phyloP scores from a whole-genome alignment of 2,888 invertebrate genomes.

The Stenoptilia bipunctidactyla region DNA sequence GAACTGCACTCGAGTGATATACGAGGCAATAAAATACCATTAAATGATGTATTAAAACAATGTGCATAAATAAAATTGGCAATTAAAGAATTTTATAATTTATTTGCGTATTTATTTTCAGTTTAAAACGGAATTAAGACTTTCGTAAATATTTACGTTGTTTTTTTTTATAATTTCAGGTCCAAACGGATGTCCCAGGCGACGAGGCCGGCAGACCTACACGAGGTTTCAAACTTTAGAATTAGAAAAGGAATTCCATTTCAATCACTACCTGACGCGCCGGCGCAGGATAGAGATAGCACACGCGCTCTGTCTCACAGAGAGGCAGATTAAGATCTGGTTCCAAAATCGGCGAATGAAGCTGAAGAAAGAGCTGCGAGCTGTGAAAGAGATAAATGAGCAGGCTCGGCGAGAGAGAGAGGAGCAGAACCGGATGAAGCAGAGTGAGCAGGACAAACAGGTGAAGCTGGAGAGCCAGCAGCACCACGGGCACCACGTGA shows the following conservation, averaged over 20 bases:
- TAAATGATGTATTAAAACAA: background rate
- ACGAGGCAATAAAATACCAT: slow-evolving; percentile 41
- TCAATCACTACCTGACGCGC: slow-evolving; percentile 97
- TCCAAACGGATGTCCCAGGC: slow-evolving; percentile 94
- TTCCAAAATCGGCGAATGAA: slow-evolving; percentile 98
- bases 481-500: slow-evolving; percentile 78
- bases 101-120: background rate
- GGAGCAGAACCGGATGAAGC: slow-evolving; percentile 92
- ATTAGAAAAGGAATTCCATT: slow-evolving; percentile 98
- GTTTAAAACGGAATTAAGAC: background rate
- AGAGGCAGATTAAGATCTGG: slow-evolving; percentile 97
- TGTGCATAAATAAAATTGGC: background rate
- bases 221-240: slow-evolving; percentile 98
- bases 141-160: background rate
- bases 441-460: slow-evolving; percentile 90
- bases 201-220: slow-evolving; percentile 96
- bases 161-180: slow-evolving; percentile 74
- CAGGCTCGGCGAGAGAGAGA: slow-evolving; percentile 92
- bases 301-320: slow-evolving; percentile 94
- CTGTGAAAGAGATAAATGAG: slow-evolving; percentile 95
- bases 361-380: slow-evolving; percentile 94
- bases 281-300: slow-evolving; percentile 97
- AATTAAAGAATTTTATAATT: background rate
- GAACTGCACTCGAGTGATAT: slow-evolving; percentile 44
- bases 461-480: slow-evolving; percentile 81